phyloP scores from a whole-genome alignment of 2,797 vertebrate species.

The Setipinna tenuifilis region DNA sequence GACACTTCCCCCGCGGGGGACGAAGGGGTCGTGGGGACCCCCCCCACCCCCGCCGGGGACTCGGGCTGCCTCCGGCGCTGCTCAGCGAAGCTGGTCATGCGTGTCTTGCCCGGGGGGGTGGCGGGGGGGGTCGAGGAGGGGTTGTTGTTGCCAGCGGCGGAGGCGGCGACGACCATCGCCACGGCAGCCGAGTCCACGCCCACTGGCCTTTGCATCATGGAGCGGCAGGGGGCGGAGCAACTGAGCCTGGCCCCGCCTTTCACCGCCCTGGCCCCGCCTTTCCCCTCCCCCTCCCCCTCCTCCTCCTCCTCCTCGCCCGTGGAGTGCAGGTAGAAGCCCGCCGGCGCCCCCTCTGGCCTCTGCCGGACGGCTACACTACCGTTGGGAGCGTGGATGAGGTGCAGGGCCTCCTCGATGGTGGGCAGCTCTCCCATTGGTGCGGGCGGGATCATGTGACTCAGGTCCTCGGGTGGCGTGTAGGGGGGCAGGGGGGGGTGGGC shows the following conservation, averaged over 20 bases:
- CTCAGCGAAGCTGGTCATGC: constrained; percentile 91
- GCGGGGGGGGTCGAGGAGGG: constrained; percentile 43
- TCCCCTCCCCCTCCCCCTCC: not conserved
- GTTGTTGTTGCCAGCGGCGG: not conserved
- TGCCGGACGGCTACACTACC: constrained; percentile 67
- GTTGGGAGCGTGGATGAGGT: constrained; percentile 74
- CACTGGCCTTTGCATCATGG: constrained; percentile 61
- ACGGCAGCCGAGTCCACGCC: constrained; percentile 50
- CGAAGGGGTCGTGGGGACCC: not conserved
- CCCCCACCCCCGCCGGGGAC: constrained; percentile 46
- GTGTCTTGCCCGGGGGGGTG: constrained; percentile 53
- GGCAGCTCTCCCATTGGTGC: constrained; percentile 78
- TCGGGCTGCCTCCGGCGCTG: constrained; percentile 78
- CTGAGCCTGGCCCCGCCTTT: constrained; percentile 61
- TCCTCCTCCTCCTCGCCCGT: constrained; percentile 66
- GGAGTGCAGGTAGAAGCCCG: constrained; percentile 89
- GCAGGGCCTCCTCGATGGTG: constrained; percentile 85
- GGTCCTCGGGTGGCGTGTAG: constrained; percentile 68
- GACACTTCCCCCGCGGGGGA: not conserved
- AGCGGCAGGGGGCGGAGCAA: constrained; percentile 72
- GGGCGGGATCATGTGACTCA: constrained; percentile 73
- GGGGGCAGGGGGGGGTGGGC: constrained; percentile 50
- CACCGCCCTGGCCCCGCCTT: not conserved
- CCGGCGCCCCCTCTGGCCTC: constrained; percentile 86
- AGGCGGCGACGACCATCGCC: not conserved